Conservation (phyloP, 2,113 vertebrate genomes). For the Callionymus lyra region DNA sequence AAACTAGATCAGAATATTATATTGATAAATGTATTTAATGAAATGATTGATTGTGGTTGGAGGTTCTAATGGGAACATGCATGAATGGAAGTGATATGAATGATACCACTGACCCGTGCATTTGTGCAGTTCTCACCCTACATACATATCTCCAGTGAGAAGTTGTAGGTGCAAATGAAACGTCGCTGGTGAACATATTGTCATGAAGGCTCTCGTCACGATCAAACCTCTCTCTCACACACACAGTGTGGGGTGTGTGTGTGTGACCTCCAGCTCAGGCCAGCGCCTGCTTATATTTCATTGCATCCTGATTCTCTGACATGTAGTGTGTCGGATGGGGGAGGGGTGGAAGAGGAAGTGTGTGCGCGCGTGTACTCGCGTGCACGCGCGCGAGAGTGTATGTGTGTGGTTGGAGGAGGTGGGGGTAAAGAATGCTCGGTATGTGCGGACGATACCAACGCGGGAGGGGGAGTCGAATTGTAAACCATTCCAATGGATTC, state of each 20-base stretch:
- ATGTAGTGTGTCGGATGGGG: slow-evolving; percentile 53
- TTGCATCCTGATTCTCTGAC: slow-evolving; percentile 60
- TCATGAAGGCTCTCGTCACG: neutral
- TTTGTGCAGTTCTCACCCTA: no score
- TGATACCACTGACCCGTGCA: no score
- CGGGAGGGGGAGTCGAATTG: slow-evolving; percentile 22
- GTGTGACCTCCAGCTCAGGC: slow-evolving; percentile 49
- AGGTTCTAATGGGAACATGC: no score
- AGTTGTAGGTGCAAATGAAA: no score
- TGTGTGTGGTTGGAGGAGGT: slow-evolving; percentile 53
- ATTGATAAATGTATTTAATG: no score
- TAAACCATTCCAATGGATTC: neutral
- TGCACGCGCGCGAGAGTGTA: slow-evolving; percentile 17
- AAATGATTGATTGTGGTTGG: no score
- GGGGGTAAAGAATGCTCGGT: slow-evolving; percentile 73
- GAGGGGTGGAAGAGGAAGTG: slow-evolving; percentile 61
- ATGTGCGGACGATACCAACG: slow-evolving; percentile 61
- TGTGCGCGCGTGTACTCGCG: slow-evolving; percentile 24
- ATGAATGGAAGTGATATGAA: no score
- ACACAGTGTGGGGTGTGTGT: slow-evolving; percentile 25
- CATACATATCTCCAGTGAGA: no score
- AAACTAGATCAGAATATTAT: no score
- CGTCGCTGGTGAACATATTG: no score
- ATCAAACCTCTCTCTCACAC: slow-evolving; percentile 4
- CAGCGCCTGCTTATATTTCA: slow-evolving; percentile 52